Percentiles rank a stretch among this genome's conserved stretches.
phyloP scores from a whole-genome alignment of 2,113 vertebrate genomes.

The Rhea pennata region DNA sequence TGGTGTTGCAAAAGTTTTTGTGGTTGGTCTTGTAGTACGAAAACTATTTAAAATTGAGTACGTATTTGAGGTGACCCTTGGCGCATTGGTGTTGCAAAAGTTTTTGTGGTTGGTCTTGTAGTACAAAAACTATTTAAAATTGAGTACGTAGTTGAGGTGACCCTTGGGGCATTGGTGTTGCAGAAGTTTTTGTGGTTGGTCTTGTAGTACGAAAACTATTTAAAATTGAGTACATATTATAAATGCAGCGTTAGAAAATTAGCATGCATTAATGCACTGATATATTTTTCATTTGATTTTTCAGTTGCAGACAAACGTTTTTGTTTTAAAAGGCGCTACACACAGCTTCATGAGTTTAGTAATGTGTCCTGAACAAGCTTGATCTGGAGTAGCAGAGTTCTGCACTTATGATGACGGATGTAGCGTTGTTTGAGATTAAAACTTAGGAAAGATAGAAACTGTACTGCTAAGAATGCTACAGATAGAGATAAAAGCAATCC shows the following conservation, averaged over 20 bases:
- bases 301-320: neutral
- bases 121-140: neutral
- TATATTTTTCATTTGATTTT: neutral
- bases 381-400: neutral
- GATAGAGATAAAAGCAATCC: neutral
- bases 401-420: neutral
- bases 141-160: neutral
- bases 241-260: neutral
- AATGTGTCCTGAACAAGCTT: neutral
- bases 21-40: neutral
- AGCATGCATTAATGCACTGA: neutral
- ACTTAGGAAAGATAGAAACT: fast-evolving
- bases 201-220: neutral
- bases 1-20: neutral
- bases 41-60: neutral
- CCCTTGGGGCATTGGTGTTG: neutral
- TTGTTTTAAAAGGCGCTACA: neutral
- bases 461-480: neutral
- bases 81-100: neutral
- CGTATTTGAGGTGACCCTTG: neutral
- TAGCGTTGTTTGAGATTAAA: neutral
- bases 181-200: neutral
- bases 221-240: neutral
- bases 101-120: neutral
- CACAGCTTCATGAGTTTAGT: neutral